Percentiles rank a stretch among this genome's conserved stretches.
Evolutionary conservation across 1,140 invertebrate species (phyloP).

Genomic region (Tribolium castaneum): DNA sequence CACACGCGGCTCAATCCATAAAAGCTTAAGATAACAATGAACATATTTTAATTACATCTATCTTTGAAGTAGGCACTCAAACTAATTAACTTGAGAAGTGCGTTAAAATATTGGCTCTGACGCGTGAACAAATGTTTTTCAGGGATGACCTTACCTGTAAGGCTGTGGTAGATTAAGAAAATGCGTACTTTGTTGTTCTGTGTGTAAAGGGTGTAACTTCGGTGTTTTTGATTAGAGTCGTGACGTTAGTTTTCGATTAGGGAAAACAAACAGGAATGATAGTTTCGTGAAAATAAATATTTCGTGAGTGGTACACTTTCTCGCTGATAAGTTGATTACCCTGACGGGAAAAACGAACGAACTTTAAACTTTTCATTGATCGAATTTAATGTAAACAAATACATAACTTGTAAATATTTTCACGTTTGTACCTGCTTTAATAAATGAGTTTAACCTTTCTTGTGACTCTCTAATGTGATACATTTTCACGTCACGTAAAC

Average conservation of each 20-base stretch:
- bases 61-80: neutral
- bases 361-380: slow-evolving; percentile 17
- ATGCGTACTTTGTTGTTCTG: neutral
- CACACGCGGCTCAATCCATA: neutral
- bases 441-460: too few species aligned
- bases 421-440: neutral
- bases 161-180: neutral
- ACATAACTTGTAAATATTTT: neutral
- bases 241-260: too few species aligned
- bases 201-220: neutral
- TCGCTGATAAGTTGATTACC: neutral
- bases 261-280: neutral
- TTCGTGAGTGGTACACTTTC: neutral
- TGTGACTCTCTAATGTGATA: too few species aligned
- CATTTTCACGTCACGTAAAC: too few species aligned
- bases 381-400: neutral
- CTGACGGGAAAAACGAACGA: neutral
- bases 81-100: neutral
- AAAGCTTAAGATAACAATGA: neutral
- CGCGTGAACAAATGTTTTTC: neutral
- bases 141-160: neutral
- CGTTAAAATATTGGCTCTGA: neutral
- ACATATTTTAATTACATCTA: neutral
- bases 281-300: neutral
- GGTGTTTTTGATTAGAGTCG: too few species aligned